phyloP scores from a whole-genome alignment of 2,888 invertebrate species.

The Scrobipalpa costella region DNA sequence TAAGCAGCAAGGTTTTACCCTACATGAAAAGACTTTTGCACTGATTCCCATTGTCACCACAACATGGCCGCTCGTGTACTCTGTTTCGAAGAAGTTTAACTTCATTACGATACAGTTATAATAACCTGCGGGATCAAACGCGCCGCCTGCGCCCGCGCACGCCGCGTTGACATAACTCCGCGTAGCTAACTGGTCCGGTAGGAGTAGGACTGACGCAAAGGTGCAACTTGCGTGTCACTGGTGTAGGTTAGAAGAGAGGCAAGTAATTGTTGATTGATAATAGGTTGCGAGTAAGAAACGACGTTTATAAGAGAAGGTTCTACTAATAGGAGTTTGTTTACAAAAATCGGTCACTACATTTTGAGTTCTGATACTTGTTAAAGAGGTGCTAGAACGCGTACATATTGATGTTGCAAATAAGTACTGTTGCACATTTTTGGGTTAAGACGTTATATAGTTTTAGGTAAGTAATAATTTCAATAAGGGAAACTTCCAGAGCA shows the following conservation, averaged over 20 bases:
- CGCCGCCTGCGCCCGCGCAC: constrained; percentile 11
- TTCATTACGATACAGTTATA: constrained; percentile 17
- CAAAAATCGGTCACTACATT: too few species aligned
- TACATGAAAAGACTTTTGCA: not conserved
- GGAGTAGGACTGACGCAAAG: not conserved
- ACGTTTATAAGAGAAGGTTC: too few species aligned
- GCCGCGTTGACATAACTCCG: constrained; percentile 35
- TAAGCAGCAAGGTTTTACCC: not conserved
- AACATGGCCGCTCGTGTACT: not conserved
- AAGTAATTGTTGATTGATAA: not conserved
- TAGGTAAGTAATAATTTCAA: too few species aligned
- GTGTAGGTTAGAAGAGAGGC: not conserved
- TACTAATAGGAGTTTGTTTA: too few species aligned
- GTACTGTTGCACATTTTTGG: too few species aligned
- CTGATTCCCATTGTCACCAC: not conserved
- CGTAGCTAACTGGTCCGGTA: constrained; percentile 12
- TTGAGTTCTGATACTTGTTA: too few species aligned
- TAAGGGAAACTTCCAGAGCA: too few species aligned
- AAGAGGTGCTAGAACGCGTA: too few species aligned
- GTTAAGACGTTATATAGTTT: too few species aligned
- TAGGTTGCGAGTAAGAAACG: too few species aligned
- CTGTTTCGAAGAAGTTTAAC: constrained; percentile 6
- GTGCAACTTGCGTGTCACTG: too few species aligned
- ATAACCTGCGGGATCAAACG: constrained; percentile 12
- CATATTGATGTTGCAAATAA: too few species aligned